Base-by-base conservation (phyloP, 2,797 vertebrate genomes). In the Sebastes itinus region DNA sequence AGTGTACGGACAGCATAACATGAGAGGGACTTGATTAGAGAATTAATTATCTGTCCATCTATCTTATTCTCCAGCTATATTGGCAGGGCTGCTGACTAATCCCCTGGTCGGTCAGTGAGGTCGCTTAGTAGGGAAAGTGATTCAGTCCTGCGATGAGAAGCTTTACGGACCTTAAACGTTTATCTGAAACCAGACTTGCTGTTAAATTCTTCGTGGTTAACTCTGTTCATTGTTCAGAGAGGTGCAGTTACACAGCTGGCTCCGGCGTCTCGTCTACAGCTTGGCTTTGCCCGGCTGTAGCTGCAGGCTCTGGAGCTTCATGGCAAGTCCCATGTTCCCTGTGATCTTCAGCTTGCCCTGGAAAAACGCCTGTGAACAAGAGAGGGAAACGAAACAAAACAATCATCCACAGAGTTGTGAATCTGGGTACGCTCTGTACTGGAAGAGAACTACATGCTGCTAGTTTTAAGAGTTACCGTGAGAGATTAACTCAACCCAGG, bases 271-370 rank as follows among this genome's bases (percentile, higher is more conserved):
- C 74, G 1, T 78, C 92, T 93, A 95, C 90, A 96, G 92, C 92
- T 97, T 98, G 89, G 98, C 96, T 94, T 97, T 98, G 84, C 92
- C 96, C 0, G 97, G 96, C 90, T 97, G 96, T 88, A 99, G 96
- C 83, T 99, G 98, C 82, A 99, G 95, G 86, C 16, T 98, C 86
- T 98, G 97, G 33, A 98, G 96, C 90, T 99, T 99, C 97, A 99
- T 97, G 84, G 98, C 98, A 92, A 99, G 90, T 49, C 96, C 97
- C 97, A 98, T 98, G 93, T 98, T 99, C 76, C 98, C 98, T 30
- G 96, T 95, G 88, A 98, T 91, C 95, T 99, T 99, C 96, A 98
- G 87, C 92, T 98, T 99, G 32, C 97, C 98, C 95, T 99, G 97
- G 94, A 99, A 98, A 90, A 98, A 99, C 1, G 97, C 98, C 97